Evolutionary conservation across 2,113 vertebrate species (phyloP).

Genomic region (Ammodytes dubius): DNA sequence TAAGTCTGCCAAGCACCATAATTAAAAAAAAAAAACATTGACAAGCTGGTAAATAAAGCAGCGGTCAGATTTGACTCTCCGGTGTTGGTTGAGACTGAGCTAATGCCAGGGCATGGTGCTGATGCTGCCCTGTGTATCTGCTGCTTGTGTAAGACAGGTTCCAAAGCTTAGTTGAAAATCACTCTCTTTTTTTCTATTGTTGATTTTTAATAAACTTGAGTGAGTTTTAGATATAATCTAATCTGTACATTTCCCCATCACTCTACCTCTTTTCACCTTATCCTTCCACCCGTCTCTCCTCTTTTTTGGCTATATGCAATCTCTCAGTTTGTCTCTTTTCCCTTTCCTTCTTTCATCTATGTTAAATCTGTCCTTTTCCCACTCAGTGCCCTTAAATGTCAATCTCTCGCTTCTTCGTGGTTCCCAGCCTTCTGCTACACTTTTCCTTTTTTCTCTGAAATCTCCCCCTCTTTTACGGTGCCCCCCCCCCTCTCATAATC

Average conservation of each 20-base stretch:
- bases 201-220: constrained; percentile 25
- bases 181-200: background rate
- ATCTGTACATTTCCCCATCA: constrained; percentile 15
- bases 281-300: constrained; percentile 9
- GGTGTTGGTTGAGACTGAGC: background rate
- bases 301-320: constrained; percentile 42
- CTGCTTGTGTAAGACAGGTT: background rate
- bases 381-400: constrained; percentile 42
- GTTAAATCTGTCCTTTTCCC: constrained; percentile 39
- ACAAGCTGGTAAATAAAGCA: background rate
- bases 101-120: no score
- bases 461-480: constrained; percentile 42
- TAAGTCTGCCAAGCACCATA: background rate
- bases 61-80: background rate
- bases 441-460: constrained; percentile 47
- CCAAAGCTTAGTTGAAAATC: constrained; percentile 3
- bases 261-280: constrained; percentile 10
- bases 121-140: background rate
- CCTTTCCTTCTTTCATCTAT: constrained; percentile 33
- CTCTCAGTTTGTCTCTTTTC: constrained; percentile 12
- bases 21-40: background rate
- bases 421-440: constrained; percentile 62
- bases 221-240: constrained; percentile 15
- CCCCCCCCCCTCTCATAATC: constrained; percentile 32
- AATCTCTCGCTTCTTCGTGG: constrained; percentile 58